Evolutionary conservation across 2,888 invertebrate species (phyloP).

Genomic region (Sphaerophoria taeniata): DNA sequence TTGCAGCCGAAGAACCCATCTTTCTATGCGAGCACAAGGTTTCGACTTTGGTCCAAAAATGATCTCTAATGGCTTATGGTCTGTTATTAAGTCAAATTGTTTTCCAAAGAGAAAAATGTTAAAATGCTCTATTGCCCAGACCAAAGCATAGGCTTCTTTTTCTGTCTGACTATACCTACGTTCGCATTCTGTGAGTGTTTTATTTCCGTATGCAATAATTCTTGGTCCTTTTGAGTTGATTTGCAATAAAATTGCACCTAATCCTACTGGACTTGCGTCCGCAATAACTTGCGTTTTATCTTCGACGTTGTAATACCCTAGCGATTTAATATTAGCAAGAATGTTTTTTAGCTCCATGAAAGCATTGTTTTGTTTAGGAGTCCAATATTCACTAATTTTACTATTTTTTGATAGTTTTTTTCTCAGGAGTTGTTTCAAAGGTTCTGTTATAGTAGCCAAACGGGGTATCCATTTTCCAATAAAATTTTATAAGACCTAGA

Average conservation of each 20-base stretch:
- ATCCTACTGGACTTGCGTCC: slow-evolving; percentile 78
- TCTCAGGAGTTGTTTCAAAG: slow-evolving; percentile 37
- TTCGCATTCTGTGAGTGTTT: slow-evolving; percentile 78
- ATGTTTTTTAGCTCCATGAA: slow-evolving; percentile 35
- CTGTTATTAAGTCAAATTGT: slow-evolving; percentile 78
- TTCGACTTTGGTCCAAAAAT: slow-evolving; percentile 75
- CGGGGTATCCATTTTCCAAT: slow-evolving; percentile 50
- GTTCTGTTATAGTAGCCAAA: slow-evolving; percentile 51
- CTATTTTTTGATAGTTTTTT: slow-evolving; percentile 35
- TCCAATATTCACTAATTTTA: slow-evolving; percentile 31
- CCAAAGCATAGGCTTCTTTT: slow-evolving; percentile 77
- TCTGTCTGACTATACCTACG: slow-evolving; percentile 75
- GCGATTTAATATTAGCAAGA: slow-evolving; percentile 45
- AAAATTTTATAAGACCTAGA: slow-evolving; percentile 51
- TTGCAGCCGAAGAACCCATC: slow-evolving; percentile 76
- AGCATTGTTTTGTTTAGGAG: slow-evolving; percentile 19
- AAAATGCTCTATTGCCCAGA: slow-evolving; percentile 76
- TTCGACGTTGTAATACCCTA: slow-evolving; percentile 77
- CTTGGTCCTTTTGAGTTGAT: slow-evolving; percentile 66
- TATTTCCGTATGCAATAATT: slow-evolving; percentile 81
- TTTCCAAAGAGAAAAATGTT: slow-evolving; percentile 80
- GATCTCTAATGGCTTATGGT: slow-evolving; percentile 78
- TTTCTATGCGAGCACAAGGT: slow-evolving; percentile 76
- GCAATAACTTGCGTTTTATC: slow-evolving; percentile 76
- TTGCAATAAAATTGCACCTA: slow-evolving; percentile 78